Percentiles rank a stretch among this genome's conserved stretches.
Conservation (phyloP, 2,888 invertebrate species). For the Thymelicus acteon region DNA sequence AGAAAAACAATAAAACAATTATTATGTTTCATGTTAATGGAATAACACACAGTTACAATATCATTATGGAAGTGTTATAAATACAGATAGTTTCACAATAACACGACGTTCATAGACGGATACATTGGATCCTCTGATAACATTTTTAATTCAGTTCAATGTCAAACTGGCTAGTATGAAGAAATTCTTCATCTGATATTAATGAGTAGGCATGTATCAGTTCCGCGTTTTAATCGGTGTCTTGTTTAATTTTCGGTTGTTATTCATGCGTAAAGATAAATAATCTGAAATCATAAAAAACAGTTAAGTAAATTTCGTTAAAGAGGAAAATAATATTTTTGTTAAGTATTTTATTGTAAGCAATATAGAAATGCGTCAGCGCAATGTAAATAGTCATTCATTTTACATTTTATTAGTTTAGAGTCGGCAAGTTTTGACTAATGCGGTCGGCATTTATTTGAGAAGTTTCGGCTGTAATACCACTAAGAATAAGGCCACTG, state of each 20-base stretch:
- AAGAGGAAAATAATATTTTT: conserved; percentile 25
- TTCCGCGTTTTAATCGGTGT: conserved; percentile 30
- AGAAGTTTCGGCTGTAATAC: conserved; percentile 18
- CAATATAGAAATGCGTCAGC: conserved; percentile 23
- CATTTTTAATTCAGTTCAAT: conserved; percentile 75
- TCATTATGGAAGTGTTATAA: conserved; percentile 34
- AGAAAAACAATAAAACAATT: background rate
- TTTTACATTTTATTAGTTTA: conserved; percentile 24
- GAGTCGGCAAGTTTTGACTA: conserved; percentile 19
- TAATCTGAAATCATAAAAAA: conserved; percentile 12
- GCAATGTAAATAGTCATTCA: conserved; percentile 24
- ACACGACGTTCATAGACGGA: conserved; percentile 57
- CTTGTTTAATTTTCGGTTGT: conserved; percentile 33
- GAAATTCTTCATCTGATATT: conserved; percentile 60
- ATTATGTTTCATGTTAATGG: conserved; percentile 22
- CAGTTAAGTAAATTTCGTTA: conserved; percentile 26
- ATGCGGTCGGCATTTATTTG: conserved; percentile 12
- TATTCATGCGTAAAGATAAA: conserved; percentile 32
- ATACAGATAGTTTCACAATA: conserved; percentile 60
- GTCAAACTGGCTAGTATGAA: conserved; percentile 68
- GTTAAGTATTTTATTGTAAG: conserved; percentile 23
- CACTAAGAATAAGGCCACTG: conserved; percentile 11
- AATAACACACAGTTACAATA: conserved; percentile 15
- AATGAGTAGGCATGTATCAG: conserved; percentile 28
- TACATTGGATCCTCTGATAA: conserved; percentile 73